phyloP scores from a whole-genome alignment of 1,140 invertebrate genomes.

The Plectus sambesii region DNA sequence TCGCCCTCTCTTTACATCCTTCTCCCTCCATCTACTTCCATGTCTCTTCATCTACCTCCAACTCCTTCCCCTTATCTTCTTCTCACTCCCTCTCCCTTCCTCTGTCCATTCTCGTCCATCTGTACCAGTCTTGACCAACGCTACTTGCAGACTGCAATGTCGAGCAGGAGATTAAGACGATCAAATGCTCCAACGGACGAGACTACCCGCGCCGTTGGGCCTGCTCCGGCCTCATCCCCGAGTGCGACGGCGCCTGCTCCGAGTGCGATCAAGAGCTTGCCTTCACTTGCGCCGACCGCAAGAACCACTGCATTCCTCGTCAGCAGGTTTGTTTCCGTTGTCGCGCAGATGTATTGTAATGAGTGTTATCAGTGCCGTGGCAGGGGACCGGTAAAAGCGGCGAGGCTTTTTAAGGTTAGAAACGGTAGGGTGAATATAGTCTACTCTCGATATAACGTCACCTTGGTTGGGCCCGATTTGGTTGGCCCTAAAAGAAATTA shows the following conservation, averaged over 20 bases:
- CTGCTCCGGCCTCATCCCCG: constrained; percentile 14
- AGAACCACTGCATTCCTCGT: constrained; percentile 1
- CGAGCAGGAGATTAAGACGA: constrained; percentile 6
- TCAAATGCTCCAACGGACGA: constrained; percentile 10
- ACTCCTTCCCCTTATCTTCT: constrained; percentile 3
- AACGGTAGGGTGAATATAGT: too few relatives aligned
- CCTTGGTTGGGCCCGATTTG: too few relatives aligned
- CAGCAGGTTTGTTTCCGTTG: constrained; percentile 1
- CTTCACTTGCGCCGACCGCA: constrained; percentile 15
- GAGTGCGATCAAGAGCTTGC: constrained; percentile 18
- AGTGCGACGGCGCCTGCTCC: constrained; percentile 17
- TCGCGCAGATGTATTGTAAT: too few relatives aligned
- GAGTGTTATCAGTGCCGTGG: too few relatives aligned
- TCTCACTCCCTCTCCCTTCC: not conserved
- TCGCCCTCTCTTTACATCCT: too few relatives aligned
- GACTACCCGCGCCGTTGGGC: constrained; percentile 20
- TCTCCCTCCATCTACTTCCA: constrained; percentile 8
- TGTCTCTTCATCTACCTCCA: not conserved
- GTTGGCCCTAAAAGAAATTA: too few relatives aligned
- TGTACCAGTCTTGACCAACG: not conserved
- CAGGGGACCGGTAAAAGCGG: too few relatives aligned
- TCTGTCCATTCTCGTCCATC: not conserved
- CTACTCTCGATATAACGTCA: too few relatives aligned
- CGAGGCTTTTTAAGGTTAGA: too few relatives aligned
- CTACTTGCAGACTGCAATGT: constrained; percentile 8